These are phyloP conservation scores for Actias luna DNA, from an alignment of 2,888 invertebrate genomes.

Conservation along the genomic window DNA sequence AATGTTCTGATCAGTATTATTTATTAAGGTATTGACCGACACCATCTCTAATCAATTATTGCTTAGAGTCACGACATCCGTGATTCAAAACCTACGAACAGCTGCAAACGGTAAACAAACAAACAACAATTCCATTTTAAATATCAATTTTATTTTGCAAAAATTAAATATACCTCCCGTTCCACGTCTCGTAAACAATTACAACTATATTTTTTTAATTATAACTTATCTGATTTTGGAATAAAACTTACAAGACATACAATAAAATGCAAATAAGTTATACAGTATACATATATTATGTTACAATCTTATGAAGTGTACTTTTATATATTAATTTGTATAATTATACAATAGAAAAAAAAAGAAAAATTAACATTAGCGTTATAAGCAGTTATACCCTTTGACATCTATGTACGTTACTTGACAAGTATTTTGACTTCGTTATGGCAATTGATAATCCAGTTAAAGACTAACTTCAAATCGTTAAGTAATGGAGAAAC, in stretches of 20 bases:
- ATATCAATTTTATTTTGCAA: slow-evolving; percentile 46
- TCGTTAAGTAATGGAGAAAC: too few species aligned
- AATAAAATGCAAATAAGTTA: slow-evolving; percentile 48
- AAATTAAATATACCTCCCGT: slow-evolving; percentile 42
- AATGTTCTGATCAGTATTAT: too few species aligned
- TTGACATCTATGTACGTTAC: not conserved
- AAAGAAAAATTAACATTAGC: not conserved
- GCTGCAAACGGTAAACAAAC: too few species aligned
- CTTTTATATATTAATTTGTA: not conserved
- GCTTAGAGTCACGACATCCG: too few species aligned
- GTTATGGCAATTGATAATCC: too few species aligned
- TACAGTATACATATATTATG: slow-evolving; percentile 20
- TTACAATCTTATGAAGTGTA: not conserved
- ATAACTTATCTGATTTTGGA: slow-evolving; percentile 50
- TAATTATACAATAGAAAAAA: not conserved
- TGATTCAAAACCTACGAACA: too few species aligned
- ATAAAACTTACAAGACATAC: slow-evolving; percentile 45
- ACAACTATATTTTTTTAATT: slow-evolving; percentile 35
- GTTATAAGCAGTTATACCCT: not conserved
- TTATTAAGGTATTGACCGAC: too few species aligned
- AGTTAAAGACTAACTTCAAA: too few species aligned
- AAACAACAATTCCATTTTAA: not conserved
- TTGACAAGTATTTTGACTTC: not conserved
- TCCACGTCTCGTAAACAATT: slow-evolving; percentile 31
- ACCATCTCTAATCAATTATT: too few species aligned